Percentiles rank a stretch among this genome's conserved stretches.
Conservation (phyloP, 2,888 invertebrate species). For the Lasioglossum villosulum region DNA sequence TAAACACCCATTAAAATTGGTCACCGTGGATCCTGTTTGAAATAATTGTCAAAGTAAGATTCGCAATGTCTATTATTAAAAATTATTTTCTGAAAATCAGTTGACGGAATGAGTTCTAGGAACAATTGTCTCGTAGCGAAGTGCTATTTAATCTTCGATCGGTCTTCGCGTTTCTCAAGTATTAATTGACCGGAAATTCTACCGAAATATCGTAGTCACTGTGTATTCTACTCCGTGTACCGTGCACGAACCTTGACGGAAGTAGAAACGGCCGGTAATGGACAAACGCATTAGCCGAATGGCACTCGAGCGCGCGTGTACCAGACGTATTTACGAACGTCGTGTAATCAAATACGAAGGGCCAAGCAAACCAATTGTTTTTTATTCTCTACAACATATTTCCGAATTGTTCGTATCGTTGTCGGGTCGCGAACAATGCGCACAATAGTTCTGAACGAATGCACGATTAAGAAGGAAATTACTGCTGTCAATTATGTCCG, state of each 20-base stretch:
- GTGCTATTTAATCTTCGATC: background rate
- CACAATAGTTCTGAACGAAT: background rate
- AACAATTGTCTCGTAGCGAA: background rate
- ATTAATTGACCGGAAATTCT: background rate
- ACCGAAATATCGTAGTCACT: background rate
- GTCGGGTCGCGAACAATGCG: background rate
- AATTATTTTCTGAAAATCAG: background rate
- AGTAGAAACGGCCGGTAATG: conserved; percentile 9
- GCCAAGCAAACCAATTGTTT: background rate
- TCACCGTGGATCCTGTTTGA: background rate
- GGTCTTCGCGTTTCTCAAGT: background rate
- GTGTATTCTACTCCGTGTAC: background rate
- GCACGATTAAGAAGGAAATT: no score
- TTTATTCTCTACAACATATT: background rate
- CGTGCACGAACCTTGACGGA: background rate
- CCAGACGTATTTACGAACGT: background rate
- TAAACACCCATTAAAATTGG: background rate
- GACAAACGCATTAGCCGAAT: conserved; percentile 8
- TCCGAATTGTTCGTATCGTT: background rate
- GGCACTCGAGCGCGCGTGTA: background rate
- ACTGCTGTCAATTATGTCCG: no score
- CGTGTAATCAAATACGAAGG: background rate
- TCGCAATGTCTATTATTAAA: background rate
- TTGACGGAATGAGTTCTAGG: background rate
- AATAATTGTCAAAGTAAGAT: background rate